Base-by-base conservation (phyloP, 2,888 invertebrate species). In the Sabatieria punctata region DNA sequence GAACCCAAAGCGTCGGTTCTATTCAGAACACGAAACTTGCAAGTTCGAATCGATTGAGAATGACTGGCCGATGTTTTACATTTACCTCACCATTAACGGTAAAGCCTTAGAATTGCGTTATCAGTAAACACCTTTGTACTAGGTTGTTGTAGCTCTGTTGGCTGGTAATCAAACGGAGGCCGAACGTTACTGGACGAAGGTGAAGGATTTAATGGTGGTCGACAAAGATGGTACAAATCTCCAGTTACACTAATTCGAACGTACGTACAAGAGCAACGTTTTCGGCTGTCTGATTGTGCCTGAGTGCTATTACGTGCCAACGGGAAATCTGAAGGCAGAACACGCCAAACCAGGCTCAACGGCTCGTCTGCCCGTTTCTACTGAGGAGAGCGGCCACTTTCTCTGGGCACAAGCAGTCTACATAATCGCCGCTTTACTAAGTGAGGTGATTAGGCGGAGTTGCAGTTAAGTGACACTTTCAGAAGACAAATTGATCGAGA, bases 371-470 rank as follows among this genome's bases (percentile, higher is more conserved):
- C 73, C 81, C 11, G 61, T 70, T 57, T 52, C 67, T 44, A 63
- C 68, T 15, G n/a, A n/a, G n/a, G n/a, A n/a, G n/a, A 61, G 63
- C 11, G 59, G 68, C 13, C 68, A 70, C 42, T 89, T 81, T 69
- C 73, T 93, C 35, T 93, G 91, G 91, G 89, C 89, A 55, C 95
- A 97, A 72, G 79, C 95, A 0, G 74, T 97, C 72, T 91, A 89
- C 68, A 78, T 97, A 51, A 80, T 97, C 57, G 80, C 89, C 1
- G 85, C 91, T 66, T 72, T 97, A 41, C 71, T 97, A 50, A 58
- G 72, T 71, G n/a, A n/a, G n/a, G n/a, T n/a, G n/a, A n/a, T n/a
- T n/a, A n/a, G n/a, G n/a, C 54, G 55, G 61, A 53, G n/a, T 41
- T 6, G 11, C 8, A 8, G 13, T 22, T 38, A 38, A 19, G n/a